Percentiles rank a stretch among this genome's conserved stretches.
phyloP scores from a whole-genome alignment of 2,888 invertebrate genomes.

The Napeogenes inachia region DNA sequence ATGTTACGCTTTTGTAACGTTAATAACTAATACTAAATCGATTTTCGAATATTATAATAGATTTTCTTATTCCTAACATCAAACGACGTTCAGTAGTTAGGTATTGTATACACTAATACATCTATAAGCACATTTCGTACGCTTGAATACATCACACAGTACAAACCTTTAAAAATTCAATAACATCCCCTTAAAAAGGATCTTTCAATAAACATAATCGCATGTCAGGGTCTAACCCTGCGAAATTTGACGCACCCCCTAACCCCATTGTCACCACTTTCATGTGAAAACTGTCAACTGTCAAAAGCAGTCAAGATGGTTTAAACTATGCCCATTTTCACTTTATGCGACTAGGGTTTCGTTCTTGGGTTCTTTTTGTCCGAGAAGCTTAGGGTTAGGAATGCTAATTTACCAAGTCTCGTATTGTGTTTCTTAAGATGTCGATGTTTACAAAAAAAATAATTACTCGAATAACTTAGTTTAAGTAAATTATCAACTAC shows the following conservation, averaged over 20 bases:
- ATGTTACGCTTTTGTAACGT: no score
- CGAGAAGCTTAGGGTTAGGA: not conserved
- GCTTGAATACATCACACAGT: slow-evolving; percentile 34
- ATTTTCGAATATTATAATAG: no score
- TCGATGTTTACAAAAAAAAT: no score
- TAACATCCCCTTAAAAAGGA: slow-evolving; percentile 44
- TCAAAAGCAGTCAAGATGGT: slow-evolving; percentile 74
- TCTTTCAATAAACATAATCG: slow-evolving; percentile 74
- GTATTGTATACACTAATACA: not conserved
- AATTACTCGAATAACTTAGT: no score
- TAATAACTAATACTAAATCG: no score
- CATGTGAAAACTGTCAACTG: slow-evolving; percentile 75
- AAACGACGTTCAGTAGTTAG: no score
- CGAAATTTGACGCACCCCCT: slow-evolving; percentile 68
- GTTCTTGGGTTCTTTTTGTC: slow-evolving; percentile 4
- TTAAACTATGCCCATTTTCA: slow-evolving; percentile 65
- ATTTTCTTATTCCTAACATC: no score
- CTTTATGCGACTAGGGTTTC: not conserved
- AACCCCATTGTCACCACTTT: slow-evolving; percentile 62
- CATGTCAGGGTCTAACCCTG: slow-evolving; percentile 60
- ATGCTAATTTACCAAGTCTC: not conserved
- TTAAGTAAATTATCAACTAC: no score
- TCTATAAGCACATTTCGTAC: slow-evolving; percentile 2
- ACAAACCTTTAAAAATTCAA: slow-evolving; percentile 57
- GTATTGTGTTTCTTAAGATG: no score